Conservation (phyloP, 2,888 invertebrate species). For the Orchesella flavescens region DNA sequence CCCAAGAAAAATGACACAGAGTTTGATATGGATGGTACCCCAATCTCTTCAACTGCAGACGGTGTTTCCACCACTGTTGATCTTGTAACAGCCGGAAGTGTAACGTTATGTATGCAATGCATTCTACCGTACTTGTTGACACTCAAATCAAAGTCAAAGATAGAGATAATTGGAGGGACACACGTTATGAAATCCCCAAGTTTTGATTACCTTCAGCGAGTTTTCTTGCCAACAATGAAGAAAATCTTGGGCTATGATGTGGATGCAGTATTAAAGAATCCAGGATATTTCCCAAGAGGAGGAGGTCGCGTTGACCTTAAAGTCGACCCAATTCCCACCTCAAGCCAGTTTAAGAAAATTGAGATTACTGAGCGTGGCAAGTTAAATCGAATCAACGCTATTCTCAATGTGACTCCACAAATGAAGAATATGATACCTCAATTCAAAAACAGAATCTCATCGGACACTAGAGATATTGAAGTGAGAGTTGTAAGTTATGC, state of each 20-base stretch:
- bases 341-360: conserved; percentile 56
- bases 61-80: conserved; percentile 67
- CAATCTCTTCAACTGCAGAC: conserved; percentile 18
- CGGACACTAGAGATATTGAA: conserved; percentile 62
- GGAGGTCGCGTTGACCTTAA: conserved; percentile 67
- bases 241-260: conserved; percentile 63
- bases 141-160: conserved; percentile 55
- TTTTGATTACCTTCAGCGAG: conserved; percentile 65
- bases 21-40: conserved; percentile 66
- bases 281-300: conserved; percentile 69
- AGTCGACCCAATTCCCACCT: conserved; percentile 46
- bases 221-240: conserved; percentile 66
- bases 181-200: conserved; percentile 70
- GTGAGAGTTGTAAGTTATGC: conserved; percentile 65
- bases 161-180: conserved; percentile 68
- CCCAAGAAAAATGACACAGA: conserved; percentile 57
- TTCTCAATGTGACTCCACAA: conserved; percentile 65
- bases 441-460: conserved; percentile 48
- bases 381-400: conserved; percentile 49
- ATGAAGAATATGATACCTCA: conserved; percentile 57
- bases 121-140: conserved; percentile 68
- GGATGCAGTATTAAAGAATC: conserved; percentile 36
- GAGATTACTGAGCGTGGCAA: conserved; percentile 57
- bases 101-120: conserved; percentile 67
- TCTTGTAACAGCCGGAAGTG: conserved; percentile 66